Evolutionary conservation across 2,888 invertebrate genomes (phyloP), one percentile per base, ranked within the genome.

Genomic region (Cheilosia grossa): DNA sequence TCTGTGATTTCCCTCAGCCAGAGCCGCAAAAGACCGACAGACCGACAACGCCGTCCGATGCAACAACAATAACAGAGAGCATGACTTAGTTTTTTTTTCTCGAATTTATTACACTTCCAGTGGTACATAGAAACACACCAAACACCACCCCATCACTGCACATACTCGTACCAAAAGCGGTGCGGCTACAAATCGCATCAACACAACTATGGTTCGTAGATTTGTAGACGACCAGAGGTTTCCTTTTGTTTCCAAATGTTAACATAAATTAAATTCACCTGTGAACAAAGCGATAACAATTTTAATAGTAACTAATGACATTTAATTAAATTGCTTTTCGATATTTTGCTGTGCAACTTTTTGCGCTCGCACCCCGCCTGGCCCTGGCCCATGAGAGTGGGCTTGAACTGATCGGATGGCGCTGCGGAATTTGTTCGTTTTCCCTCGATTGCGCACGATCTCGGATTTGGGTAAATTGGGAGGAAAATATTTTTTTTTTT

Each of bases 261-360:
- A 83, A 83, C 80, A 80, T 80, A 70, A 83, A 80, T 80, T 80
- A 75, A 80, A 80, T 74, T 83, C 83, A 83, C 83, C 83, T 83
- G 83, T 59, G 83, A 80, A 74, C 83, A 80, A 64, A 74, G 64
- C 83, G 83, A 83, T 83, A 83, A 83, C 83, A 83, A 83, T 79
- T 83, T 83, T 80, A 80, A 83, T 83, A 83, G 83, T 54, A 80
- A 80, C 80, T 80, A 83, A 80, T 83, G 83, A 80, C 80, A 83
- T 83, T 83, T 83, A 83, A 83, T 83, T 83, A 83, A 83, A 83
- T 80, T 83, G 83, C 80, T 80, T 83, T 79, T 70, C 72, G 79
- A 82, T 82, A 73, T 66, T 69, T 54, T 37, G 53, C 30, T 59
- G 24, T 27, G 27, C 5, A 47, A 30, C 27, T 27, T 27, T 27